Conservation (phyloP, 35 echinoderm and acorn worm genomes). For the Ptychodera flava region DNA sequence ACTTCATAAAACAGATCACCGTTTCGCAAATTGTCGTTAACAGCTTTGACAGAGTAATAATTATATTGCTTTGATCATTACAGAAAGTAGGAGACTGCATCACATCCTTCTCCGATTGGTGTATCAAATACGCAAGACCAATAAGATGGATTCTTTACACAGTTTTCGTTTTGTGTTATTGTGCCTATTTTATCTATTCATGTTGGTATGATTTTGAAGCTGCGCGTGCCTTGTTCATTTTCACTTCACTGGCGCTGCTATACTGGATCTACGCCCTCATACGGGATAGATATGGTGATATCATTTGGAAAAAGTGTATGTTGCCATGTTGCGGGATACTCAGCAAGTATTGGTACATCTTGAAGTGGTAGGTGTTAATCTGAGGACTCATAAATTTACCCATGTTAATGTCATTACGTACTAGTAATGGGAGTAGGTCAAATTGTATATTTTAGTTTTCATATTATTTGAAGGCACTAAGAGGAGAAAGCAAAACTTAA, state of each 20-base stretch:
- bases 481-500: no score
- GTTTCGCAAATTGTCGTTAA: no score
- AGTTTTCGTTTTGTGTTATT: constrained; percentile 2
- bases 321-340: neutral
- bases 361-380: constrained; percentile 41
- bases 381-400: no score
- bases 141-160: constrained; percentile 10
- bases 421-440: no score
- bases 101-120: no score
- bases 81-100: no score
- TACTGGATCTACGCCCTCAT: constrained; percentile 17
- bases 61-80: no score
- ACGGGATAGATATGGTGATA: constrained; percentile 28
- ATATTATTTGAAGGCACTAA: no score
- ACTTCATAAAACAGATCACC: no score
- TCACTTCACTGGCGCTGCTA: constrained; percentile 17
- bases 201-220: constrained; percentile 18
- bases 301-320: neutral
- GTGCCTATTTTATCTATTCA: constrained; percentile 25
- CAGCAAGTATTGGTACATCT: neutral
- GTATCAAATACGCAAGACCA: constrained; percentile 12
- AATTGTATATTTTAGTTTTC: no score
- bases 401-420: no score
- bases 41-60: no score
- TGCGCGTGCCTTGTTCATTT: constrained; percentile 1